Conservation (phyloP, 1,140 invertebrate species). For the Drusus annulatus region DNA sequence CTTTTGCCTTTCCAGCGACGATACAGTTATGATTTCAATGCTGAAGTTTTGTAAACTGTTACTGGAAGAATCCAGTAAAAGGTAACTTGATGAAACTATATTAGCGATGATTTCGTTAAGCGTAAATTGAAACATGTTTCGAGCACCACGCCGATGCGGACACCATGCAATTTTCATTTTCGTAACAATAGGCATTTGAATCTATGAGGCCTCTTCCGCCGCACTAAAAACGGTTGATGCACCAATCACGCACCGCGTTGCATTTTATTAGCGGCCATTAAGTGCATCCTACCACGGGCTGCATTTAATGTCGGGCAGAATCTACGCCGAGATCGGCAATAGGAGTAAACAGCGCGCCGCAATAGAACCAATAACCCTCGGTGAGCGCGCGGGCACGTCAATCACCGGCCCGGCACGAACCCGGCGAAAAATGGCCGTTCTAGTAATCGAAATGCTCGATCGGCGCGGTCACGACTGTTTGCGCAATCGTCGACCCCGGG, state of each 20-base stretch:
- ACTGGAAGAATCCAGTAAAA: no score
- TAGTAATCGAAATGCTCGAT: slow-evolving; percentile 43
- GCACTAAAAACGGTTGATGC: slow-evolving; percentile 1
- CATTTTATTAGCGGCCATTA: slow-evolving; percentile 32
- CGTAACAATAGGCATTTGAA: slow-evolving; percentile 23
- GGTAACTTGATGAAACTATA: no score
- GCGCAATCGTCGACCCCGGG: slow-evolving; percentile 42
- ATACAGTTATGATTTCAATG: no score
- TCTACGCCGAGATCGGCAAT: slow-evolving; percentile 24
- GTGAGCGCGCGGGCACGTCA: slow-evolving; percentile 33
- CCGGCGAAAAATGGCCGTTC: slow-evolving; percentile 26
- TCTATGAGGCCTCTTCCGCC: slow-evolving; percentile 14
- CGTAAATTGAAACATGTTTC: no score
- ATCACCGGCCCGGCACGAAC: slow-evolving; percentile 30
- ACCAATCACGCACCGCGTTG: slow-evolving; percentile 6
- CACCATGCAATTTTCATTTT: slow-evolving; percentile 27
- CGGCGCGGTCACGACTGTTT: slow-evolving; percentile 40
- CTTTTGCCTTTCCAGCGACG: no score
- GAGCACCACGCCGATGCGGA: no score
- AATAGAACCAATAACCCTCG: slow-evolving; percentile 28
- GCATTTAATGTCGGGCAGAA: slow-evolving; percentile 38
- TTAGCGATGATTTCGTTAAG: no score
- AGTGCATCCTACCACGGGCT: slow-evolving; percentile 33
- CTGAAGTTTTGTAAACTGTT: no score
- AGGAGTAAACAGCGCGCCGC: slow-evolving; percentile 31